These are phyloP conservation scores for Mirounga angustirostris DNA, from an alignment of 2,113 vertebrate species.

Conservation along the genomic window DNA sequence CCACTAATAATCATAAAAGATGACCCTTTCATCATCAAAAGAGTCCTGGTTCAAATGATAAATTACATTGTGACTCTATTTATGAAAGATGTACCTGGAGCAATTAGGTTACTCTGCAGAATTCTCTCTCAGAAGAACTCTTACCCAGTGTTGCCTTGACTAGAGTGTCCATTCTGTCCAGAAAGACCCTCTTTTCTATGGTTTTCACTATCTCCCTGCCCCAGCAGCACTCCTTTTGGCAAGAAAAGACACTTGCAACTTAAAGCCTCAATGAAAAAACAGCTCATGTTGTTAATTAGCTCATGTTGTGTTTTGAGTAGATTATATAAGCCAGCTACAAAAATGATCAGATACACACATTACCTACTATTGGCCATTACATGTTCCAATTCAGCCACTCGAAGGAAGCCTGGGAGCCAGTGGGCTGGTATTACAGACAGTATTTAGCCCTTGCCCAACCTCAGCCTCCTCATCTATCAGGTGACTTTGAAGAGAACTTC, in stretches of 20 bases:
- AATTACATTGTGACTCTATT: neutral
- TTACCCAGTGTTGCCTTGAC: neutral
- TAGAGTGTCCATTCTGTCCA: neutral
- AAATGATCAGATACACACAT: neutral
- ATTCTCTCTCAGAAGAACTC: neutral
- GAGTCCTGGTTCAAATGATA: neutral
- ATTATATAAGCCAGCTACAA: neutral
- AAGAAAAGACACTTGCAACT: neutral
- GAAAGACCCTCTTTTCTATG: neutral
- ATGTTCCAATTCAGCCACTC: neutral
- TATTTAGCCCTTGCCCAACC: neutral
- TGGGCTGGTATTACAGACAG: neutral
- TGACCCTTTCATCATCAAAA: neutral
- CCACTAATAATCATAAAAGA: too few relatives aligned
- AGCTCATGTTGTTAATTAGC: neutral
- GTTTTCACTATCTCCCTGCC: neutral
- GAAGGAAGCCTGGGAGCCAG: neutral
- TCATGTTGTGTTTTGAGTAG: neutral
- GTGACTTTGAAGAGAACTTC: neutral
- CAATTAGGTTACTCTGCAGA: neutral
- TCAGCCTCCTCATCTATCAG: neutral
- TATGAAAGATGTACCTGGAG: neutral
- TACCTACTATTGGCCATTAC: accelerated
- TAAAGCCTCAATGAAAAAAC: neutral
- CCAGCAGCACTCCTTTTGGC: neutral